These are phyloP conservation scores for Dinomys branickii DNA, from an alignment of 2,113 vertebrate genomes.

Conservation along the genomic window DNA sequence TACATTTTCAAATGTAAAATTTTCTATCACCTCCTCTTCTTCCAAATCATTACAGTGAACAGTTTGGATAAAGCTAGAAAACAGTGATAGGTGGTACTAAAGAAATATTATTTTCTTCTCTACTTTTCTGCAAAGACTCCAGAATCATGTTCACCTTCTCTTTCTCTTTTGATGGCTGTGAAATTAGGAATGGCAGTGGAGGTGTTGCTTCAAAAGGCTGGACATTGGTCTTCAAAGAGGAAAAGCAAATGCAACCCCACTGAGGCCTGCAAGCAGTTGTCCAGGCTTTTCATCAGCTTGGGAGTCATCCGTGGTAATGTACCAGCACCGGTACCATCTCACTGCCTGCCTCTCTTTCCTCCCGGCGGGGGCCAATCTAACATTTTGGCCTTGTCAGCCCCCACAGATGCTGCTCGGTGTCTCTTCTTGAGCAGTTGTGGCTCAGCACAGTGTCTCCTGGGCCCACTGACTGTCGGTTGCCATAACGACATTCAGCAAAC, in stretches of 20 bases:
- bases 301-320: neutral
- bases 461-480: constrained; percentile 77
- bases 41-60: neutral
- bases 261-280: neutral
- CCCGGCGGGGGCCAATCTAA: neutral
- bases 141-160: neutral
- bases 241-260: neutral
- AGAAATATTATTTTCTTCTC: neutral
- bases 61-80: neutral
- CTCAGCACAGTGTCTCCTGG: constrained; percentile 51
- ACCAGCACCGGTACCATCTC: neutral
- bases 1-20: neutral
- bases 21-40: neutral
- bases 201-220: neutral
- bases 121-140: neutral
- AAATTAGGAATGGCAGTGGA: neutral
- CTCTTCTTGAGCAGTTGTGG: constrained; percentile 69
- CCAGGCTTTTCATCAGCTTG: neutral
- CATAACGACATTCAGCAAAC: constrained; percentile 59
- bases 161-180: neutral
- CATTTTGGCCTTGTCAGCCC: constrained; percentile 54
- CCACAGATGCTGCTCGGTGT: constrained; percentile 61
- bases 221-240: neutral
- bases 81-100: neutral
- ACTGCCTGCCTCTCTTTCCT: neutral